Base-by-base conservation (phyloP, 2,888 invertebrate species). In the Philereme transversata region DNA sequence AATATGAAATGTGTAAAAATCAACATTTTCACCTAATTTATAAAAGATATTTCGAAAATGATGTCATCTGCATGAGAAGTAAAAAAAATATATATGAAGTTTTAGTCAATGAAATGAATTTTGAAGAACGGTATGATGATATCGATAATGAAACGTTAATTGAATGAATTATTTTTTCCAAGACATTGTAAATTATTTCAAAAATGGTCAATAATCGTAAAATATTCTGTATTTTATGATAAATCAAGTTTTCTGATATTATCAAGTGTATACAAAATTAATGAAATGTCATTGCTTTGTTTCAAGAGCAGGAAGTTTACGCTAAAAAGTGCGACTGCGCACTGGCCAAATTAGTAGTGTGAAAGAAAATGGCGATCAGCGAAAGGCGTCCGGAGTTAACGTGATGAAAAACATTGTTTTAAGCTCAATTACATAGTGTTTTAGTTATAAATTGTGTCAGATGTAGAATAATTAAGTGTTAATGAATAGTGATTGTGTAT, bases 391-490 rank as follows among this genome's bases (percentile, higher is more conserved):
- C 91, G 90, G 92, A 90, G 92, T 91, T 92, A 91, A 92, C 92
- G 92, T 92, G 92, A 92, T 92, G 92, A 93, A 93, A 92, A 92
- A 93, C 92, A 93, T 92, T 92, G 91, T 86, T 90, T 87, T 87
- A 92, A 92, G 92, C 92, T 92, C 92, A 92, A 92, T 92, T 92
- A 92, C 88, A 90, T 93, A 92, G 92, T 92, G 92, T 93, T 92
- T 89, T 91, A 92, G 91, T 92, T 92, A 91, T 93, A 90, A 88
- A 92, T 93, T 93, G 91, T 90, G 90, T 93, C 92, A 88, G 93
- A 92, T 93, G 93, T 93, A 93, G 93, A 93, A 91, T 92, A 93
- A 89, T 88, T 90, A 93, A 93, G 91, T 92, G 93, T 93, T 93
- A 92, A 93, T 93, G 92, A 92, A 90, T 93, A 93, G 92, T 92